Base-by-base conservation (phyloP, 2,113 vertebrate species). In the Chloebia gouldiae region DNA sequence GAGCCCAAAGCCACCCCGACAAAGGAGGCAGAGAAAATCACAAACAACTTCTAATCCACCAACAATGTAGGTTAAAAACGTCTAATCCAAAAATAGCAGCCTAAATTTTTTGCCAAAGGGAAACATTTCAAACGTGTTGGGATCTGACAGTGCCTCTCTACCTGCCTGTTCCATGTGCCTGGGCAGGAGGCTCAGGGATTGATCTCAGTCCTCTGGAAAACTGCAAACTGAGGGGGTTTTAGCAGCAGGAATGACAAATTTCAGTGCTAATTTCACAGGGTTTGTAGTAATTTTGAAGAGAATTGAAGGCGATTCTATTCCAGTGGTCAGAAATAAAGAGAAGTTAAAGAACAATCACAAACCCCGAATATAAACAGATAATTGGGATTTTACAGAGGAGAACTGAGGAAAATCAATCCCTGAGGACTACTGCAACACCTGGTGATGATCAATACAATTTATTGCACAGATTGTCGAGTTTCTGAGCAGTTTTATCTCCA, bases 381-480 rank as follows among this genome's bases (percentile, higher is more conserved):
- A 11, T 17, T 11, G 27, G 12, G 56, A 15, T 59, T 68, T 60
- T 12, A 37, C 49, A n/a, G 39, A 51, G 0, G 11, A 59, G 47
- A 8, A 33, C 13, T 0, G 23, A 68, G 44, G 21, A 4, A 28
- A 61, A 61, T 1, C 35, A 66, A 17, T 2, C 45, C 40, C 60
- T 3, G 21, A 44, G 30, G 11, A 10, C 12, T 17, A 2, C 2
- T 16, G 6, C 3, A 40, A 23, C 23, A 37, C 28, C 60, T 6
- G 5, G 7, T 6, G 49, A 47, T 10, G 40, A 86, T 4, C 27
- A 2, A 30, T 1, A 18, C 47, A 15, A 5, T 5, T 24, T 7
- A 6, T 4, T 6, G 49, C 51, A 31, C 0, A 7, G 44, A 6
- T 0, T 28, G 27, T 1, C 0, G 35, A 42, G 14, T 9, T 89